A percentile compares a stretch with the other conserved stretches of the same genome.
Evolutionary conservation across 2,888 invertebrate species (phyloP).

Genomic region (Ferdinandea cuprea): DNA sequence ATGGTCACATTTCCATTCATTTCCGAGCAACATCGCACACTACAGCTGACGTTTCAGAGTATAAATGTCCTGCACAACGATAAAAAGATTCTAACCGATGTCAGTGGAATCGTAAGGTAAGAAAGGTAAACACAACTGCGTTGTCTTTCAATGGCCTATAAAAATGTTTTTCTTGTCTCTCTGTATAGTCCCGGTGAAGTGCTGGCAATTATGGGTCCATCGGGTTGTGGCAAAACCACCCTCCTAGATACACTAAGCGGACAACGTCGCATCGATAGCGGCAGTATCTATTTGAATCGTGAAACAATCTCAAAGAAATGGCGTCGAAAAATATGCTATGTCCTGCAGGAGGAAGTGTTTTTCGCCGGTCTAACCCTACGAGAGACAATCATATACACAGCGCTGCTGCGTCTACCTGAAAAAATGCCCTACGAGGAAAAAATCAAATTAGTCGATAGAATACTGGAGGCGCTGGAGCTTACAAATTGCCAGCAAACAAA

Average conservation of each 20-base stretch:
- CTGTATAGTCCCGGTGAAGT: slow-evolving; percentile 89
- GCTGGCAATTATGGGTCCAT: slow-evolving; percentile 92
- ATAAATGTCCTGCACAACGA: slow-evolving; percentile 85
- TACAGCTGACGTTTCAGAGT: slow-evolving; percentile 87
- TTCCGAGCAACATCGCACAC: slow-evolving; percentile 85
- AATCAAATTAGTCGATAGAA: slow-evolving; percentile 90
- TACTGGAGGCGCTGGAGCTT: slow-evolving; percentile 90
- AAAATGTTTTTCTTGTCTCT: slow-evolving; percentile 37
- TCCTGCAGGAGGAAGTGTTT: slow-evolving; percentile 92
- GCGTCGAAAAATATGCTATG: slow-evolving; percentile 91
- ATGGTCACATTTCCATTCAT: slow-evolving; percentile 86
- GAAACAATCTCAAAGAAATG: slow-evolving; percentile 87
- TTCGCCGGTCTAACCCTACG: slow-evolving; percentile 90
- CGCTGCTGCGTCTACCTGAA: slow-evolving; percentile 87
- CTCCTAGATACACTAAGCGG: slow-evolving; percentile 90
- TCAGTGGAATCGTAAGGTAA: slow-evolving; percentile 87
- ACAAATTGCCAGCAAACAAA: slow-evolving; percentile 90
- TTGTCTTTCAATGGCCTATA: slow-evolving; percentile 42
- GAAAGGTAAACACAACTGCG: slow-evolving; percentile 64
- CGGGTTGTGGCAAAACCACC: slow-evolving; percentile 91
- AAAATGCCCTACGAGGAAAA: slow-evolving; percentile 88
- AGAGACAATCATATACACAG: slow-evolving; percentile 88
- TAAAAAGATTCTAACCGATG: slow-evolving; percentile 87
- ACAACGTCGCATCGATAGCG: slow-evolving; percentile 86
- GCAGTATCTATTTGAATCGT: slow-evolving; percentile 87